Percentiles rank a stretch among this genome's conserved stretches.
These are phyloP conservation scores for Craterocephalus amniculus DNA, from an alignment of 2,797 vertebrate genomes.

Conservation along the genomic window DNA sequence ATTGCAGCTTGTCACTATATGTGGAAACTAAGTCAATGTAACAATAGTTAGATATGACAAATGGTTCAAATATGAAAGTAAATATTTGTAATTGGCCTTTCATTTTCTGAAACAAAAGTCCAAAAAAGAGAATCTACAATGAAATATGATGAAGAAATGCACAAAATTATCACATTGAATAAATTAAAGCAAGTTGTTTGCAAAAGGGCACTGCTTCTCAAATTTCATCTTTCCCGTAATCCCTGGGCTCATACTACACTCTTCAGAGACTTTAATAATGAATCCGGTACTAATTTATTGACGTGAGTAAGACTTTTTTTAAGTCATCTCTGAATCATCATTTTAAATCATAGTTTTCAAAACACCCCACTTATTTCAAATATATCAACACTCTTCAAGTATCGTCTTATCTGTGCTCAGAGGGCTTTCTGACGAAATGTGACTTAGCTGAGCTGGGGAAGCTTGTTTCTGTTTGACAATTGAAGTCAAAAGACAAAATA, in stretches of 20 bases:
- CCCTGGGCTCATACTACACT: neutral
- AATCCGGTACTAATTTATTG: neutral
- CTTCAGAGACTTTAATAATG: neutral
- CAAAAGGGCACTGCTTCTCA: too few relatives aligned
- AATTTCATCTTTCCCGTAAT: too few relatives aligned
- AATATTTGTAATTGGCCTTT: neutral
- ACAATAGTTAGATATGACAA: slow-evolving; percentile 8
- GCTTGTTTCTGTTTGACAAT: too few relatives aligned
- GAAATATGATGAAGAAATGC: too few relatives aligned
- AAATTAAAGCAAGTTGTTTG: neutral
- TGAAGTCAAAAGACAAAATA: neutral
- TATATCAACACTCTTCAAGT: neutral
- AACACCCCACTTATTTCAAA: slow-evolving; percentile 14
- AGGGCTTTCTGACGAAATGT: too few relatives aligned
- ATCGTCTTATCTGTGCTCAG: too few relatives aligned
- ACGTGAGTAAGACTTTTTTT: slow-evolving; percentile 18
- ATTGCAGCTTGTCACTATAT: neutral
- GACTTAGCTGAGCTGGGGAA: too few relatives aligned
- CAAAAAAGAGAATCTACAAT: too few relatives aligned
- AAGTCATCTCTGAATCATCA: neutral
- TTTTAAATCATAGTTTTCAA: slow-evolving; percentile 8
- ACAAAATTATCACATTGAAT: neutral
- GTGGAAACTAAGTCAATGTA: neutral
- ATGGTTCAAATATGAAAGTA: neutral
- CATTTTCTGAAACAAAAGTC: too few relatives aligned